Conservation (phyloP, 2,888 invertebrate genomes). For the Colletes collaris region DNA sequence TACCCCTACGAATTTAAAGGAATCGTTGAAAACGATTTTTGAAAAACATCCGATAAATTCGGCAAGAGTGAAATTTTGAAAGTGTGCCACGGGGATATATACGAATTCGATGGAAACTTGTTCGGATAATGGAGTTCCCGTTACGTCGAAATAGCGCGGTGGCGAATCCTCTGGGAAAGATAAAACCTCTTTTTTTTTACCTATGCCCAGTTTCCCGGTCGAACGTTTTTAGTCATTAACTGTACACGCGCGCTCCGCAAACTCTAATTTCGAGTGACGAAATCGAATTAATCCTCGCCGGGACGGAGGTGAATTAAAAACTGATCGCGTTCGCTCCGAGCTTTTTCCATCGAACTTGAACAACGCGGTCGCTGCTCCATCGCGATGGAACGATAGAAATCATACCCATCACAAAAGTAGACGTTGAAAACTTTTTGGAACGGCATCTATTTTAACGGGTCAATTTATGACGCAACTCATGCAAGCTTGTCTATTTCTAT, state of each 20-base stretch:
- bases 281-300: conserved; percentile 54
- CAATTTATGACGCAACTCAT: too few species aligned
- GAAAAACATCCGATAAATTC: conserved; percentile 14
- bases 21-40: neutral
- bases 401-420: too few species aligned
- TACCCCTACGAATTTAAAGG: neutral
- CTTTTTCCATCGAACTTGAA: neutral
- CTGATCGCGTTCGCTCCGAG: conserved; percentile 23
- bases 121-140: conserved; percentile 63
- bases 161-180: conserved; percentile 58
- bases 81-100: conserved; percentile 41
- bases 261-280: conserved; percentile 57
- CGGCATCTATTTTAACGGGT: too few species aligned
- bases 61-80: conserved; percentile 53
- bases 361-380: too few species aligned
- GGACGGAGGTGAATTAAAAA: conserved; percentile 51
- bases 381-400: too few species aligned
- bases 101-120: conserved; percentile 56
- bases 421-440: too few species aligned
- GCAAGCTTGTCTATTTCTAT: too few species aligned
- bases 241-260: conserved; percentile 36
- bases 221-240: conserved; percentile 60
- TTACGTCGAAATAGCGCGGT: conserved; percentile 61
- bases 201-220: conserved; percentile 24
- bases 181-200: conserved; percentile 38